These are phyloP conservation scores for Cochlearius cochlearius DNA, from an alignment of 2,113 vertebrate species.

Conservation along the genomic window DNA sequence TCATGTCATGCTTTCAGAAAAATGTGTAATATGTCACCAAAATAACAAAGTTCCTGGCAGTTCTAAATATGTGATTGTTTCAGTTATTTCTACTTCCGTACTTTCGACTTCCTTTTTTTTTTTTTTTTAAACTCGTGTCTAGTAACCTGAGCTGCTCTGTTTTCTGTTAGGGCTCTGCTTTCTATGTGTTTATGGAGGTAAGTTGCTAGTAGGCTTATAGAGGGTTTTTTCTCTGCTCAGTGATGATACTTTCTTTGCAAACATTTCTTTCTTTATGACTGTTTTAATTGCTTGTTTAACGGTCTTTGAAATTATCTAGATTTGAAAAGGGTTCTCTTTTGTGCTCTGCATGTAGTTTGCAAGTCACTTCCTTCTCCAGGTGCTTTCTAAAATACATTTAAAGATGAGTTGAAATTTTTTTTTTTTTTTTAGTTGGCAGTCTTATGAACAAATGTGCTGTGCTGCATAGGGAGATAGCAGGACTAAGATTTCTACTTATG, in stretches of 20 bases:
- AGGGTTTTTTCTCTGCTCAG: neutral
- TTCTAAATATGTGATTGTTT: neutral
- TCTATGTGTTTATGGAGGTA: neutral
- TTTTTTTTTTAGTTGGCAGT: neutral
- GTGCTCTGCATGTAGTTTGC: neutral
- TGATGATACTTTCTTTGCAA: neutral
- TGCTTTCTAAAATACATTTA: neutral
- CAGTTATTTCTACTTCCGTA: neutral
- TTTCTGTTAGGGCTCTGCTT: neutral
- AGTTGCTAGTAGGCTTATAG: neutral
- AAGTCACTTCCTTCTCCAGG: neutral
- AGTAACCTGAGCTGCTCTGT: neutral
- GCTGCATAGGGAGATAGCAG: neutral
- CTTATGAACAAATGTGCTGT: neutral
- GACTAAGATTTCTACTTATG: neutral
- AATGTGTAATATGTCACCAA: neutral
- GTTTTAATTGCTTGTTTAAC: neutral
- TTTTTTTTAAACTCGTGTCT: neutral
- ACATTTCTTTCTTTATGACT: neutral
- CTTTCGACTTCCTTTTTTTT: neutral
- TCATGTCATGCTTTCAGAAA: neutral
- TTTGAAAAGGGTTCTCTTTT: neutral
- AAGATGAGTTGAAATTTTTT: neutral
- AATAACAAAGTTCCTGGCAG: neutral
- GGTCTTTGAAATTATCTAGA: neutral